Percentiles rank a stretch among this genome's conserved stretches.
Conservation (phyloP, 2,797 vertebrate species). For the Cuculus canorus region DNA sequence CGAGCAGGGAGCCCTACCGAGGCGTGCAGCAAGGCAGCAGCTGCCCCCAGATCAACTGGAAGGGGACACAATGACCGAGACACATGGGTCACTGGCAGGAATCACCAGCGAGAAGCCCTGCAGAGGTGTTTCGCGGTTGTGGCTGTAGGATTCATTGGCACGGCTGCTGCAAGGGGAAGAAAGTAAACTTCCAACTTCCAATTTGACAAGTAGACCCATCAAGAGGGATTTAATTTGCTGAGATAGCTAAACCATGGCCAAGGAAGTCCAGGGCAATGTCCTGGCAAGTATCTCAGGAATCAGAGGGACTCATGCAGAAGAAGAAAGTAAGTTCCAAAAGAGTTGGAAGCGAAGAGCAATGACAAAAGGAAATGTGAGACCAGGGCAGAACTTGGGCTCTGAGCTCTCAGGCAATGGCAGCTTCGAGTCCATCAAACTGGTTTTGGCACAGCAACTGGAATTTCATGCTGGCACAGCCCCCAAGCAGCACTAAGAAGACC, state of each 20-base stretch:
- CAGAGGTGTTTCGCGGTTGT: neutral
- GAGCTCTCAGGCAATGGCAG: fast-evolving
- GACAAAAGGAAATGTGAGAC: neutral
- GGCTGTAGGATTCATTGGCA: neutral
- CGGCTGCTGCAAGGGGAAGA: neutral
- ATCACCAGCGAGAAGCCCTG: neutral
- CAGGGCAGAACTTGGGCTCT: neutral
- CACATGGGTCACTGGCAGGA: fast-evolving
- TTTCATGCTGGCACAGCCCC: neutral
- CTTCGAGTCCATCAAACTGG: neutral
- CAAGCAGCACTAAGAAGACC: neutral
- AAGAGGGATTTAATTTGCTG: neutral
- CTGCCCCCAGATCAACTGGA: neutral
- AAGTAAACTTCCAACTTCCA: neutral
- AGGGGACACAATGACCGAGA: neutral
- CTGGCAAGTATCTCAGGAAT: neutral
- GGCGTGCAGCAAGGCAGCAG: neutral
- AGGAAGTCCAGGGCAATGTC: neutral
- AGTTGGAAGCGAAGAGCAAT: neutral
- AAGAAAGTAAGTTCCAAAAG: neutral
- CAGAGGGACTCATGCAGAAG: neutral
- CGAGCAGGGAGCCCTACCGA: neutral
- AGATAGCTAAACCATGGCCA: neutral
- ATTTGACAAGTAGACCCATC: neutral
- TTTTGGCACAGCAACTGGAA: neutral